Conservation (phyloP, 2,888 invertebrate genomes). For the Tupiocoris notatus region DNA sequence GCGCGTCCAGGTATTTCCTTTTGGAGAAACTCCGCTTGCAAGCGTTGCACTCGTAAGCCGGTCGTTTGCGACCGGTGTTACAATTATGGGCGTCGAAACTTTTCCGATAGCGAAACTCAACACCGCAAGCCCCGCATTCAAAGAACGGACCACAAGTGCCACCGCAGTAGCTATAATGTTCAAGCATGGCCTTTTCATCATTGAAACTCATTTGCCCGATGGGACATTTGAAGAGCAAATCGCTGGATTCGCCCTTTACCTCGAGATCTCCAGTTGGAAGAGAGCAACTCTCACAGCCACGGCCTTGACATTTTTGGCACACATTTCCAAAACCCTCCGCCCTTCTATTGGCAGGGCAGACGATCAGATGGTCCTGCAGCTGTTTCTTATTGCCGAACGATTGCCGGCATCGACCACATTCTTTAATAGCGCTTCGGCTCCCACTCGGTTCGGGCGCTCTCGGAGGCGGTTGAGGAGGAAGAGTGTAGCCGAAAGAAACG, state of each 20-base stretch:
- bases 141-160: conserved; percentile 40
- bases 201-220: conserved; percentile 44
- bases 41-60: conserved; percentile 15
- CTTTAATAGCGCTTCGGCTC: not conserved
- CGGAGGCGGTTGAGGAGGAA: not conserved
- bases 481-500: not conserved
- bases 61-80: not conserved
- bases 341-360: conserved; percentile 10
- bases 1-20: conserved; percentile 26
- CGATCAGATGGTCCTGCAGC: conserved; percentile 7
- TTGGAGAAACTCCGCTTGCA: conserved; percentile 28
- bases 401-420: conserved; percentile 15
- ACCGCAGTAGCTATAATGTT: conserved; percentile 44
- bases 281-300: conserved; percentile 20
- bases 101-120: conserved; percentile 26
- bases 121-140: conserved; percentile 19
- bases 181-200: conserved; percentile 42
- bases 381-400: conserved; percentile 1
- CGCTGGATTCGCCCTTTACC: not conserved
- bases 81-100: conserved; percentile 33
- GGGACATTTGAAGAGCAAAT: conserved; percentile 43
- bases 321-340: not conserved
- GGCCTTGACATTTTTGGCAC: conserved; percentile 1
- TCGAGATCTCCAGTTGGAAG: not conserved
- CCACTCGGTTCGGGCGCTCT: not conserved